A percentile compares a stretch with the other conserved stretches of the same genome.
phyloP scores from a whole-genome alignment of 2,797 vertebrate species.

The Microtus agrestis region DNA sequence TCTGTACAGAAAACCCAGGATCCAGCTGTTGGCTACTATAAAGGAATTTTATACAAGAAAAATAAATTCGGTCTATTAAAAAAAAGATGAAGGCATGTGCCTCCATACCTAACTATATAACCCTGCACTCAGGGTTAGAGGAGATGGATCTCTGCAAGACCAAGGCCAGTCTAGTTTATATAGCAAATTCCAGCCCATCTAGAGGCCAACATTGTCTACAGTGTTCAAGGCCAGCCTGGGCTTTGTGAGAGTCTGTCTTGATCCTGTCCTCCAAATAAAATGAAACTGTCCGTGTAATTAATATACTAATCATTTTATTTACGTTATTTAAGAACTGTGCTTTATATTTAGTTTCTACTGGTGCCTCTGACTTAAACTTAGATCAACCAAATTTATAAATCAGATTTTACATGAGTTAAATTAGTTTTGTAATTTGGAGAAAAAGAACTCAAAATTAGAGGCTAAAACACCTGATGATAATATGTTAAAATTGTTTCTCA shows the following conservation, averaged over 20 bases:
- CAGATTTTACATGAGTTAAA: conserved; percentile 36
- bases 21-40: background rate
- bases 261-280: background rate
- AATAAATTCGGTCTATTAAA: background rate
- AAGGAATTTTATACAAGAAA: background rate
- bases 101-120: background rate
- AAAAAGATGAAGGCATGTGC: background rate
- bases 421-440: background rate
- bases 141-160: background rate
- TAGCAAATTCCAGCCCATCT: background rate
- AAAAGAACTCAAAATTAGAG: conserved; percentile 20
- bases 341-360: conserved; percentile 42
- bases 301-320: conserved; percentile 24
- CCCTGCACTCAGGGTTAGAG: background rate
- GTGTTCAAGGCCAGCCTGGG: background rate
- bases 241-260: background rate
- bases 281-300: conserved; percentile 3
- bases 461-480: conserved; percentile 45
- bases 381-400: background rate
- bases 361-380: conserved; percentile 40
- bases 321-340: background rate
- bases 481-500: conserved; percentile 80
- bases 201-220: background rate
- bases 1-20: background rate
- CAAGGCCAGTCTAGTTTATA: background rate